Percentiles rank a stretch among this genome's conserved stretches.
Evolutionary conservation across 2,113 vertebrate genomes (phyloP).

Genomic region (Conger conger): DNA sequence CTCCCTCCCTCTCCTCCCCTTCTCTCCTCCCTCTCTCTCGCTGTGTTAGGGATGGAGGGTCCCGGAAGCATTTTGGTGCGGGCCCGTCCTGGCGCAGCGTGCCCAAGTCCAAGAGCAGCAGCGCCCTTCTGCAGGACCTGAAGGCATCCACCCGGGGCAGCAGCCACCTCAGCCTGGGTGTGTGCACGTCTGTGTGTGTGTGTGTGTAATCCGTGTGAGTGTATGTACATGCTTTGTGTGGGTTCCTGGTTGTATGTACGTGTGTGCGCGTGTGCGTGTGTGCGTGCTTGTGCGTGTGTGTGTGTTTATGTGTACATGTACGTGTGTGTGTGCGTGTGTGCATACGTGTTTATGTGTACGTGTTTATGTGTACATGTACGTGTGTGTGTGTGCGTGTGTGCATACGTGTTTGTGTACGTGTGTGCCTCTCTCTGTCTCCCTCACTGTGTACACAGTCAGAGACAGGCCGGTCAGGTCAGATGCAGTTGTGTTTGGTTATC

Average conservation of each 20-base stretch:
- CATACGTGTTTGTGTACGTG: background rate
- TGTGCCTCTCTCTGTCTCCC: background rate
- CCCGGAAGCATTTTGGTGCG: conserved; percentile 68
- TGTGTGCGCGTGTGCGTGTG: background rate
- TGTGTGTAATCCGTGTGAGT: background rate
- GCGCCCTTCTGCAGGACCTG: conserved; percentile 75
- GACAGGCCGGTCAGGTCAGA: background rate
- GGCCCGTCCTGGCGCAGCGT: conserved; percentile 83
- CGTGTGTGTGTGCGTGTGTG: background rate
- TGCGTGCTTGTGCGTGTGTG: background rate
- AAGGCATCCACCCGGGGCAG: conserved; percentile 58
- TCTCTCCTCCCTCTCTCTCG: conserved; percentile 7
- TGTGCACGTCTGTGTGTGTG: background rate
- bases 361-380: background rate
- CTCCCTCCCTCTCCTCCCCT: conserved; percentile 19
- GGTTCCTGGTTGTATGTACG: no score
- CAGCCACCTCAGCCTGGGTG: conserved; percentile 49
- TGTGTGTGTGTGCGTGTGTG: background rate
- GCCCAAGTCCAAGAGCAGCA: conserved; percentile 85
- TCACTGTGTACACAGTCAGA: background rate
- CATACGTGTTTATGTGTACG: background rate
- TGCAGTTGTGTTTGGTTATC: no score
- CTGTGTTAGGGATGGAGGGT: conserved; percentile 70
- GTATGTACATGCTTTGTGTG: background rate
- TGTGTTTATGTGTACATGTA: no score